These are phyloP conservation scores for Chiridota heheva DNA, from an alignment of 35 echinoderm and acorn worm species.

Conservation along the genomic window DNA sequence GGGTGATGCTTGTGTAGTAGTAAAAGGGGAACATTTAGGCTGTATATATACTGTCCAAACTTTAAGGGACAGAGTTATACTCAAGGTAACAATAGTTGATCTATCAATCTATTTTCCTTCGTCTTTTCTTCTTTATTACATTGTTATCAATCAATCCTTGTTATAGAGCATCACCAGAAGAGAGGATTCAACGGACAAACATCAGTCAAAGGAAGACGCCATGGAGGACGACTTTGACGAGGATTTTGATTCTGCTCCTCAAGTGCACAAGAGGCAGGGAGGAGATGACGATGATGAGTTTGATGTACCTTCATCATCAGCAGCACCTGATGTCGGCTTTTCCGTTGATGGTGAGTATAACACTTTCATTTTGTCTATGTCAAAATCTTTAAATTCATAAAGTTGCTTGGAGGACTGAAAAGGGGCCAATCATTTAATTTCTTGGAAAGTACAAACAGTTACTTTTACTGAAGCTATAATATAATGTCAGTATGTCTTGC, in stretches of 20 bases:
- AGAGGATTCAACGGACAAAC: too few relatives aligned
- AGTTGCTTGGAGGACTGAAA: background rate
- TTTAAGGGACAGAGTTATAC: too few relatives aligned
- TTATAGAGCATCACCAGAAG: too few relatives aligned
- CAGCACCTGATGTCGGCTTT: background rate
- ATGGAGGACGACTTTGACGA: conserved; percentile 20
- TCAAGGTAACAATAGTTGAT: too few relatives aligned
- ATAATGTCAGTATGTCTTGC: too few relatives aligned
- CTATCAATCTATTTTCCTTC: too few relatives aligned
- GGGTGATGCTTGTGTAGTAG: too few relatives aligned
- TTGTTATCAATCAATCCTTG: too few relatives aligned
- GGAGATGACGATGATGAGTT: conserved; percentile 32
- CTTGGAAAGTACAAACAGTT: background rate
- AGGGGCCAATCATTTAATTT: background rate
- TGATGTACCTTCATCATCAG: conserved; percentile 13
- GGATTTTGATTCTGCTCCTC: background rate
- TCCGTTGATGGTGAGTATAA: background rate
- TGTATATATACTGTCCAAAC: too few relatives aligned
- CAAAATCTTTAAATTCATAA: background rate
- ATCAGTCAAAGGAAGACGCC: background rate
- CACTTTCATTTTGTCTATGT: conserved; percentile 1
- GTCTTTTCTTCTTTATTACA: too few relatives aligned
- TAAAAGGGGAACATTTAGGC: too few relatives aligned
- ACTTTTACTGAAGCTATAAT: too few relatives aligned
- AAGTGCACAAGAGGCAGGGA: background rate